Conservation (phyloP, 2,113 vertebrate genomes). For the Climacteris rufus region DNA sequence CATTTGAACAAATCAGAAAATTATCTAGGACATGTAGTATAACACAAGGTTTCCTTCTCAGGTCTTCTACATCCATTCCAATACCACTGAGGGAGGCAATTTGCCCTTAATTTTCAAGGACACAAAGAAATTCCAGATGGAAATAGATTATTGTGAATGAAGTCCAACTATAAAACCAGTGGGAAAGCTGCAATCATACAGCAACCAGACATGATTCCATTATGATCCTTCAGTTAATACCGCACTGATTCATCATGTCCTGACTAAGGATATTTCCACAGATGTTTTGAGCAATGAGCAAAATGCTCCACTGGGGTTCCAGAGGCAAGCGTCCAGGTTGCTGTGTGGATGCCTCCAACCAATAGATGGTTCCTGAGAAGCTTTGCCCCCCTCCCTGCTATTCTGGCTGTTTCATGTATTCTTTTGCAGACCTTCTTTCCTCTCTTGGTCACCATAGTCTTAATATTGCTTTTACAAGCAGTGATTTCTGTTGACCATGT, state of each 20-base stretch:
- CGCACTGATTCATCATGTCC: background rate
- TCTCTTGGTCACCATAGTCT: background rate
- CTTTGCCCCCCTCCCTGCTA: background rate
- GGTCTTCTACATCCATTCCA: background rate
- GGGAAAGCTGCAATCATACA: slow-evolving; percentile 1
- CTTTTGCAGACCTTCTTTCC: background rate
- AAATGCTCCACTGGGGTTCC: background rate
- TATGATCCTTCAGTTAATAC: background rate
- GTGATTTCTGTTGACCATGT: background rate
- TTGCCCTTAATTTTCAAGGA: background rate
- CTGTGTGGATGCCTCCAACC: fast-evolving
- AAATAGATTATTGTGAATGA: background rate
- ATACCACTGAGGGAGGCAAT: background rate
- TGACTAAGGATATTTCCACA: background rate
- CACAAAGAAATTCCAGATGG: background rate
- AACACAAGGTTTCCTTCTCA: background rate
- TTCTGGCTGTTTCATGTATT: background rate
- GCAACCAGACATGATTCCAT: background rate
- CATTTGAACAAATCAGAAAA: background rate
- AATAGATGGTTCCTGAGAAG: background rate
- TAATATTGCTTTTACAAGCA: background rate
- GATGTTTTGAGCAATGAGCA: background rate
- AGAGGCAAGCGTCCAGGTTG: background rate
- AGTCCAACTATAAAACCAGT: background rate
- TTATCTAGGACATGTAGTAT: background rate